Evolutionary conservation across 2,888 invertebrate genomes (phyloP), one percentile per base, ranked within the genome.

Genomic region (Amitus sp.): DNA sequence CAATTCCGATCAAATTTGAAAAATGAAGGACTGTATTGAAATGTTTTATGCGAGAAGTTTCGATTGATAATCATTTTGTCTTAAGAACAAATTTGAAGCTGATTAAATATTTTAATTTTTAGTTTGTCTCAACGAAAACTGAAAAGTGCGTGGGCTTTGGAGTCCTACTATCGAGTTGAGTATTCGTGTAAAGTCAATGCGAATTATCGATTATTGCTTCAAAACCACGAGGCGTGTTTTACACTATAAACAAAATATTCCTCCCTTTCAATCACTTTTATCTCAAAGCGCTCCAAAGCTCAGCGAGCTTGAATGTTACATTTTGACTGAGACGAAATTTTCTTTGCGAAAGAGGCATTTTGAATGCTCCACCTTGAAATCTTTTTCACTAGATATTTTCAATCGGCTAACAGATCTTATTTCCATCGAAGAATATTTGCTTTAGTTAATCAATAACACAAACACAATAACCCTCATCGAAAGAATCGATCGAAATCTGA

Each of bases 391-490:
- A n/a, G 6, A 27, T 27, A 5, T 7, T 7, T 27, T 7, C 28
- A 27, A 7, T 27, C 28, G 28, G 9, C 9, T 27, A n/a, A n/a
- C n/a, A n/a, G n/a, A 27, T 27, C 9, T 27, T 27, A 33, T 33
- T 33, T 33, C 9, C 4, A 5, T 10, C 27, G 27, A 27, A 27
- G 9, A 27, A 27, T 27, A 9, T 27, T 27, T 4, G 27, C 9
- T 57, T 57, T 47, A 50, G 47, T 58, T 47, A 52, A 51, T 58
- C 47, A 47, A 51, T 58, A 34, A 58, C 27, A 27, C 28, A 7
- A 9, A 27, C 5, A 27, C 28, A 27, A 9, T 27, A 27, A 27
- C n/a, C n/a, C n/a, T n/a, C n/a, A n/a, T n/a, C n/a, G n/a, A n/a
- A n/a, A n/a, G n/a, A n/a, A n/a, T n/a, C n/a, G n/a, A n/a, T n/a